Conservation (phyloP, 2,113 vertebrate species). For the Myanophis thanlyinensis region DNA sequence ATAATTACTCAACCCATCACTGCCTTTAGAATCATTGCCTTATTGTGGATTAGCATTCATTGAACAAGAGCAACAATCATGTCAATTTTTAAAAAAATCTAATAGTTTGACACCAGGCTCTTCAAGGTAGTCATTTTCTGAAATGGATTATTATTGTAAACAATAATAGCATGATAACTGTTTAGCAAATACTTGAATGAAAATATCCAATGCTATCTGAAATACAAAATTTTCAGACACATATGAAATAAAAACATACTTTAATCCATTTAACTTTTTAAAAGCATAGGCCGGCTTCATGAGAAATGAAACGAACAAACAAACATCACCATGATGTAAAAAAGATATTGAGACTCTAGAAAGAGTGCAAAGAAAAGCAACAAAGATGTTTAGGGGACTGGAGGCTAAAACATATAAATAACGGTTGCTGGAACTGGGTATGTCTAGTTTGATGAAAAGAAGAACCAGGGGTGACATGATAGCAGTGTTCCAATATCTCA, state of each 20-base stretch:
- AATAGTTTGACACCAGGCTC: too few species aligned
- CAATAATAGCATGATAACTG: not conserved
- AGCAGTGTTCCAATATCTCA: too few species aligned
- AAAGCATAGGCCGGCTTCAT: not conserved
- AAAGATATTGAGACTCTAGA: too few species aligned
- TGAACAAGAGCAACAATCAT: not conserved
- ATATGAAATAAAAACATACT: not conserved
- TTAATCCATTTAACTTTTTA: not conserved
- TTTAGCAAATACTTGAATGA: not conserved
- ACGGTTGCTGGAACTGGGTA: too few species aligned
- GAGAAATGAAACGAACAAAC: not conserved
- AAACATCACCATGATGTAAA: too few species aligned
- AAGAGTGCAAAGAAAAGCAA: too few species aligned
- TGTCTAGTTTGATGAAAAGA: too few species aligned
- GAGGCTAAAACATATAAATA: too few species aligned
- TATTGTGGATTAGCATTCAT: not conserved
- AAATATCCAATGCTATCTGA: not conserved
- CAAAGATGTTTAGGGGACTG: too few species aligned
- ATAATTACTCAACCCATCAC: not conserved
- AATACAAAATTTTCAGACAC: not conserved
- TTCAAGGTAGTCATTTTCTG: not conserved
- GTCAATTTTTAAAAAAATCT: not conserved
- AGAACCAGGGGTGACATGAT: too few species aligned
- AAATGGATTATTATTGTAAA: not conserved
- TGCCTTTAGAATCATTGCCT: not conserved